Evolutionary conservation across 1,140 invertebrate genomes (phyloP), one percentile per base, ranked within the genome.

Genomic region (Drosophila repletoides): DNA sequence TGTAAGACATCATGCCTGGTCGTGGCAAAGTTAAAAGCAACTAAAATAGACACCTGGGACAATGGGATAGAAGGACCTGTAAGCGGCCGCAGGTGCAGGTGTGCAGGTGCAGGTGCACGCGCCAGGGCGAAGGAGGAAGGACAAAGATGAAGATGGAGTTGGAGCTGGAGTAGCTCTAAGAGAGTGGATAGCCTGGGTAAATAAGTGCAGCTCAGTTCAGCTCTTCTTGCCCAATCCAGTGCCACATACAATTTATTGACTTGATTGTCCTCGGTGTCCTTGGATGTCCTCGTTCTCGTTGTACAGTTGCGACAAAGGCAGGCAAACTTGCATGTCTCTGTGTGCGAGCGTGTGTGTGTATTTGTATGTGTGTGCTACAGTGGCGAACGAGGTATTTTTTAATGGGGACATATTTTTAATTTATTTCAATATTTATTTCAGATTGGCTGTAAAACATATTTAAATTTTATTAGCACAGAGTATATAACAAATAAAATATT

Each of bases 11-110:
- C 46, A 48, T 40, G 59, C 46, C 52, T 40, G 59, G 52, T 70
- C 74, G 71, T 84, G 72, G 64, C 61, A 56, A 74, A 79, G 70
- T 84, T 79, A 74, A 83, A 84, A 83, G 79, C 79, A 79, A 72
- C 74, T 83, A 74, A 83, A 83, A 79, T 74, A 79, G 79, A 77
- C 79, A 84, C 70, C 74, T 84, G 79, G 79, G 79, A 83, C 77
- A 56, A 29, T 48, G 33, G 21, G 38, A 12, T 24, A 3, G 6
- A 12, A 33, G 49, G 36, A 12, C 28, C 5, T 3, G 10, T n/a
- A 3, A 10, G 0, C 21, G 14, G 22, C 1, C 4, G 38, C 17
- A 19, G 29, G 24, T 15, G 33, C n/a, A n/a, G n/a, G n/a, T n/a
- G n/a, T n/a, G n/a, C n/a, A n/a, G n/a, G n/a, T n/a, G n/a, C n/a